A percentile compares a stretch with the other conserved stretches of the same genome.
phyloP scores from a whole-genome alignment of 2,888 invertebrate species.

The Bellardia pandia region DNA sequence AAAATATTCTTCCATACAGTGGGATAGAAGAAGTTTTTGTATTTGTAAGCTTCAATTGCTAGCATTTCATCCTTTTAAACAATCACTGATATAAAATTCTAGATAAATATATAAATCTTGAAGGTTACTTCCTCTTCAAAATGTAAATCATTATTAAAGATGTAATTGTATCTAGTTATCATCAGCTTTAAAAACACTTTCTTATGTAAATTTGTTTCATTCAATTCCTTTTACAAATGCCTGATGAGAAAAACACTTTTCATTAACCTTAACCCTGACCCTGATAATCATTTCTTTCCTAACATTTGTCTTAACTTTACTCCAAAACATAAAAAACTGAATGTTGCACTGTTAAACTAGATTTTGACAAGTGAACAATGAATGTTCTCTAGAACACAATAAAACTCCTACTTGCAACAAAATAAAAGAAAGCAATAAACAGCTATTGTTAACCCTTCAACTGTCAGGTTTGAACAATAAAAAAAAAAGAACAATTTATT shows the following conservation, averaged over 20 bases:
- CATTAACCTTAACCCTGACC: conserved; percentile 71
- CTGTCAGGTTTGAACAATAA: conserved; percentile 42
- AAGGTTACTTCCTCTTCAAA: conserved; percentile 49
- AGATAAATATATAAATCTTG: conserved; percentile 20
- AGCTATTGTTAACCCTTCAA: conserved; percentile 71
- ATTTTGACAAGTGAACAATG: conserved; percentile 71
- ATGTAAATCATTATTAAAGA: background rate
- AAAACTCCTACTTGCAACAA: conserved; percentile 14
- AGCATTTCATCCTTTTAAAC: background rate
- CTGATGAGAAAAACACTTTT: conserved; percentile 67
- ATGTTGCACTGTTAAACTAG: conserved; percentile 59
- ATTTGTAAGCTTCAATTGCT: too few relatives aligned
- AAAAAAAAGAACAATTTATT: conserved; percentile 43
- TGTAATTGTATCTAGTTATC: background rate
- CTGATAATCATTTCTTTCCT: conserved; percentile 36
- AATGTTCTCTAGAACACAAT: conserved; percentile 32
- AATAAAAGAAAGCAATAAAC: background rate
- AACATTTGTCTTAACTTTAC: background rate
- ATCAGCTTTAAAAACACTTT: background rate
- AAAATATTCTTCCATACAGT: too few relatives aligned
- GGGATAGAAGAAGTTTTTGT: too few relatives aligned
- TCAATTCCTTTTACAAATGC: conserved; percentile 25
- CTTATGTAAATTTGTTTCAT: conserved; percentile 59
- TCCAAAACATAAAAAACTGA: background rate
- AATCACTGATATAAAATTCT: background rate